phyloP scores from a whole-genome alignment of 1,140 invertebrate genomes.

The Orchestia grillus region DNA sequence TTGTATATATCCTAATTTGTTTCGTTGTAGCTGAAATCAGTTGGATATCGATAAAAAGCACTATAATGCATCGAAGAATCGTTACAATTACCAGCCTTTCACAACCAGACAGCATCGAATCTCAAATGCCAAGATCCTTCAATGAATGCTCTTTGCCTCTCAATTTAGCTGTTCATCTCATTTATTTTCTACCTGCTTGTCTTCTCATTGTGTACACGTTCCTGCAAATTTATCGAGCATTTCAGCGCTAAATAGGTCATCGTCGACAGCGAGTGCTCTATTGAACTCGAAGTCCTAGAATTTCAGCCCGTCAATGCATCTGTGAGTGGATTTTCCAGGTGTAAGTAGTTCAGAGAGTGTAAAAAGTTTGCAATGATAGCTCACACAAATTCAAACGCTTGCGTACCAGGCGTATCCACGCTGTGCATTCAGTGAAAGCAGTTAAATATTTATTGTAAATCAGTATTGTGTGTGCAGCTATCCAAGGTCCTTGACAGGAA shows the following conservation, averaged over 20 bases:
- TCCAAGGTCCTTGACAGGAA: not conserved
- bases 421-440: not conserved
- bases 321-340: no score
- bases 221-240: not conserved
- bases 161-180: not conserved
- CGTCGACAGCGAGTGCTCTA: not conserved
- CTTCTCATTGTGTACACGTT: not conserved
- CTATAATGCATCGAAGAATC: no score
- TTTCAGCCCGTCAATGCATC: not conserved
- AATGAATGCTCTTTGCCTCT: not conserved
- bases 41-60: no score
- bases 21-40: no score
- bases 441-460: not conserved
- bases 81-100: no score
- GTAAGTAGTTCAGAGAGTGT: no score
- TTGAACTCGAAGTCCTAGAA: not conserved
- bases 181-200: not conserved
- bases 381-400: not conserved
- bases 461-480: not conserved
- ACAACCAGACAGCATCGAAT: no score
- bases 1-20: no score
- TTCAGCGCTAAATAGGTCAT: not conserved
- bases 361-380: no score
- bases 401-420: not conserved
- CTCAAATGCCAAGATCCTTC: no score